Conservation (phyloP, 2,888 invertebrate genomes). For the Ceramica pisi region DNA sequence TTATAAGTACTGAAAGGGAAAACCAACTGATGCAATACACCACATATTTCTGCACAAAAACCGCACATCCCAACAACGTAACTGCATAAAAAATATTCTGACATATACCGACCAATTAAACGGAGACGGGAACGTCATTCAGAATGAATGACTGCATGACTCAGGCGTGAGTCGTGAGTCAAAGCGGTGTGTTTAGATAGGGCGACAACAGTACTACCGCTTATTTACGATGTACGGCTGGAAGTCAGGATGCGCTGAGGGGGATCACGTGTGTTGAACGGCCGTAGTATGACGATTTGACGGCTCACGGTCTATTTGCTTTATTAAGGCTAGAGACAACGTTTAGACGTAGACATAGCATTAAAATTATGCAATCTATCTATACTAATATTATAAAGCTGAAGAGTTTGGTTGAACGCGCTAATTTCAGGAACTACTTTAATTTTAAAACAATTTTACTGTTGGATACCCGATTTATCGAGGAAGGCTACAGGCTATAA, state of each 20-base stretch:
- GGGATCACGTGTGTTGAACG: constrained; percentile 21
- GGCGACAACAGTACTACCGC: constrained; percentile 75
- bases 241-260: constrained; percentile 52
- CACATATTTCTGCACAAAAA: neutral
- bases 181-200: constrained; percentile 76
- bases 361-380: neutral
- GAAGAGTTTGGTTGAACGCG: too few relatives aligned
- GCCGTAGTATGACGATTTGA: constrained; percentile 12
- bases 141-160: constrained; percentile 72
- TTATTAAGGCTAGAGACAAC: neutral
- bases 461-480: too few relatives aligned
- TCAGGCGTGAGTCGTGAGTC: constrained; percentile 70
- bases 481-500: too few relatives aligned
- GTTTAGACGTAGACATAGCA: neutral
- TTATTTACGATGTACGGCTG: constrained; percentile 77
- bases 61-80: constrained; percentile 1
- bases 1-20: neutral
- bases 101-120: constrained; percentile 35
- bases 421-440: too few relatives aligned
- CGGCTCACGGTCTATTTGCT: neutral
- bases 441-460: too few relatives aligned
- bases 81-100: constrained; percentile 19
- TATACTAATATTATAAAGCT: too few relatives aligned
- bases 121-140: constrained; percentile 21
- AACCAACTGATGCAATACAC: neutral